Percentiles rank a stretch among this genome's conserved stretches.
Conservation (phyloP, 2,888 invertebrate species). For the Vandiemenella viatica region DNA sequence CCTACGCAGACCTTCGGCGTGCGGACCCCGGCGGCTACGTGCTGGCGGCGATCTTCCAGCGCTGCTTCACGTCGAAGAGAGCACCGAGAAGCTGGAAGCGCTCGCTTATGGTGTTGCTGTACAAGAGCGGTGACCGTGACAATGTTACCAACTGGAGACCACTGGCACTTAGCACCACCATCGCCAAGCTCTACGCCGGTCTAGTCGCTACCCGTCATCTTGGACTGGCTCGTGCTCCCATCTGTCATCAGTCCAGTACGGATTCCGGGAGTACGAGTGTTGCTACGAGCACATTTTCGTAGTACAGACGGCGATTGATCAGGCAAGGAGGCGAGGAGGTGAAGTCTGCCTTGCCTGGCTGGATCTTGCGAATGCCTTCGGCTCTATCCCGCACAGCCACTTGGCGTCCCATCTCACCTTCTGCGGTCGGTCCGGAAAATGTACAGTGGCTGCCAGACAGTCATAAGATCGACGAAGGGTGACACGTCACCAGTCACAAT, state of each 20-base stretch:
- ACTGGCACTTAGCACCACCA: too few species aligned
- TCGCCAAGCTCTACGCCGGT: constrained; percentile 19
- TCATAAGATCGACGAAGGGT: background rate
- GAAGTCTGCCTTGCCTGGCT: constrained; percentile 3
- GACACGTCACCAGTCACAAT: background rate
- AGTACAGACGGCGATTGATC: constrained; percentile 21
- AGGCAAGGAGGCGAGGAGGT: constrained; percentile 14
- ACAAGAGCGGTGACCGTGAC: too few species aligned
- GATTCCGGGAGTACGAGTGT: constrained; percentile 24
- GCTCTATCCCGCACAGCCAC: constrained; percentile 20
- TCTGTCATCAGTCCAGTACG: constrained; percentile 23
- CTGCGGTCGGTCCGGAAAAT: background rate
- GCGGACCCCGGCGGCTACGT: too few species aligned
- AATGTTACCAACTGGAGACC: too few species aligned
- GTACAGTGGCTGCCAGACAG: background rate
- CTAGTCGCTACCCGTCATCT: constrained; percentile 14
- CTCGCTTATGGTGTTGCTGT: too few species aligned
- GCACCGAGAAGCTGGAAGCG: constrained; percentile 14
- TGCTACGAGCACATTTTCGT: constrained; percentile 25
- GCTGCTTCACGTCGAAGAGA: background rate
- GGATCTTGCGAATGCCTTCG: constrained; percentile 27
- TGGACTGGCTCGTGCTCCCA: constrained; percentile 13
- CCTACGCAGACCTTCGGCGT: constrained; percentile 14
- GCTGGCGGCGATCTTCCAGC: background rate
- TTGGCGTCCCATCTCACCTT: background rate